Conservation (phyloP, 2,797 vertebrate species). For the Microtus obscurus region DNA sequence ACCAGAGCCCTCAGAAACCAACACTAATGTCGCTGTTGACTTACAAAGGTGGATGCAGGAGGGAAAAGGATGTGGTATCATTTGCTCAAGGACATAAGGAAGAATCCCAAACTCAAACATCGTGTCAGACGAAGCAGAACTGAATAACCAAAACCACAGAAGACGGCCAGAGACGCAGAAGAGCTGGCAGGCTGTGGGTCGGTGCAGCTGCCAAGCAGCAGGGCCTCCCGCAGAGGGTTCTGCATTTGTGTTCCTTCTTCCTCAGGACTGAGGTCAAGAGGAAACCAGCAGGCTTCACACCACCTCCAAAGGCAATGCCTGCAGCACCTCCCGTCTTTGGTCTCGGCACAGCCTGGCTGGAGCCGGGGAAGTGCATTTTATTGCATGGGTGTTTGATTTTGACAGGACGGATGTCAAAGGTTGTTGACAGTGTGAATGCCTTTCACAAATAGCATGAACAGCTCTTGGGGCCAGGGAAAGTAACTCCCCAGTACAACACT, state of each 20-base stretch:
- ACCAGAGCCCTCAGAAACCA: background rate
- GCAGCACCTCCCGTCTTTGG: background rate
- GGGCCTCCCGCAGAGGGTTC: background rate
- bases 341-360: background rate
- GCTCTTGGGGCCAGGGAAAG: background rate
- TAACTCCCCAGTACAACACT: background rate
- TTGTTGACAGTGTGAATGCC: background rate
- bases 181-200: background rate
- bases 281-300: background rate
- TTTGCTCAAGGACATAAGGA: slow-evolving; percentile 41
- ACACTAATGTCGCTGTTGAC: slow-evolving; percentile 4
- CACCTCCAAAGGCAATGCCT: background rate
- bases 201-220: background rate
- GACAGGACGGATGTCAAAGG: background rate
- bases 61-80: slow-evolving; percentile 5
- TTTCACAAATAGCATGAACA: slow-evolving; percentile 43
- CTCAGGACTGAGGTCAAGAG: slow-evolving; percentile 12
- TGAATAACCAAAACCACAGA: slow-evolving; percentile 38
- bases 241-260: slow-evolving; percentile 24
- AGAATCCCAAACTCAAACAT: slow-evolving; percentile 42
- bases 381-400: slow-evolving; percentile 39
- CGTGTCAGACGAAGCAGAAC: slow-evolving; percentile 37
- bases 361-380: slow-evolving; percentile 20
- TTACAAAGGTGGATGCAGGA: slow-evolving; percentile 10
- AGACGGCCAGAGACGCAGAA: slow-evolving; percentile 31